Conservation (phyloP, 2,888 invertebrate species). For the Hartigia nigra region DNA sequence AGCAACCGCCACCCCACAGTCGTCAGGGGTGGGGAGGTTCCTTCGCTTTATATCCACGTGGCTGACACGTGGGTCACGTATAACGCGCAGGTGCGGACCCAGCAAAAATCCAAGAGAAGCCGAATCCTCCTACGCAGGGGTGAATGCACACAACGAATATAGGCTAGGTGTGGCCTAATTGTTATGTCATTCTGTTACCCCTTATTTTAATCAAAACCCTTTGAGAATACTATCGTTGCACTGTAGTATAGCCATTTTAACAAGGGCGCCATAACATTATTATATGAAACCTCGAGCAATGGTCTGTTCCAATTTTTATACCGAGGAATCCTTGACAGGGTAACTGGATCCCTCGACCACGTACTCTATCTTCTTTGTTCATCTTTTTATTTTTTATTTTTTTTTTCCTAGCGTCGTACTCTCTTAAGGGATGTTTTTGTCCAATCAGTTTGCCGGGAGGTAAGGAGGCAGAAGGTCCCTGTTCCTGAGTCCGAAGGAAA, state of each 20-base stretch:
- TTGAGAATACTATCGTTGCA: background rate
- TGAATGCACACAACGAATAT: slow-evolving; percentile 42
- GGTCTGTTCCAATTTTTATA: too few relatives aligned
- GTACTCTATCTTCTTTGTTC: slow-evolving; percentile 20
- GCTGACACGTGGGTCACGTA: slow-evolving; percentile 47
- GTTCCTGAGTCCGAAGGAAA: background rate
- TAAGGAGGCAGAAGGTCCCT: background rate
- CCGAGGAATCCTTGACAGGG: background rate
- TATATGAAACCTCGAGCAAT: too few relatives aligned
- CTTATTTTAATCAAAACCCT: background rate
- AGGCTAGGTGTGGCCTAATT: slow-evolving; percentile 55
- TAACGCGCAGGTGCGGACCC: slow-evolving; percentile 46
- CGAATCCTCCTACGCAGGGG: slow-evolving; percentile 34
- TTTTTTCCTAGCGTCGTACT: slow-evolving; percentile 21
- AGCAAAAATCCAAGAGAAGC: slow-evolving; percentile 35
- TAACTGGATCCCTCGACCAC: background rate
- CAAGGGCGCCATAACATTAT: background rate
- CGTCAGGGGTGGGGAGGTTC: slow-evolving; percentile 1
- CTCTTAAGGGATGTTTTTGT: background rate
- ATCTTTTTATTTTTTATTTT: slow-evolving; percentile 25
- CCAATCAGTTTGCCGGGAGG: background rate
- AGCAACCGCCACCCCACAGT: background rate
- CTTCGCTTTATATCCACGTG: slow-evolving; percentile 43
- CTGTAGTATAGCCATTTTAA: background rate
- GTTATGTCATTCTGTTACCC: slow-evolving; percentile 21